phyloP scores from a whole-genome alignment of 2,113 vertebrate genomes.

The Pseudorhombus dupliciocellatus region DNA sequence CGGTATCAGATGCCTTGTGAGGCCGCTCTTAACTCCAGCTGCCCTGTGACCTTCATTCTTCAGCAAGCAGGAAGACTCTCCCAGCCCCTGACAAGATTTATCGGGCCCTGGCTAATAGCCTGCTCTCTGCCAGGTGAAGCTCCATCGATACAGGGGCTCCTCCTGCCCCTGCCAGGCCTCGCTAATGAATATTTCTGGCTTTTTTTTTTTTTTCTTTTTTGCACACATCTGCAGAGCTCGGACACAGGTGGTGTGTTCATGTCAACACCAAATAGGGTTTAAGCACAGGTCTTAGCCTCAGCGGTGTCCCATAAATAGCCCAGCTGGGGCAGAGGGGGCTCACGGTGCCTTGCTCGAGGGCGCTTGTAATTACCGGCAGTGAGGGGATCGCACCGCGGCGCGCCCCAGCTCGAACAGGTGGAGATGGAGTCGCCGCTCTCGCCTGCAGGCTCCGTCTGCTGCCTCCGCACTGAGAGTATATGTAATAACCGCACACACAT shows the following conservation, averaged over 20 bases:
- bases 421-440: conserved; percentile 35
- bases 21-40: conserved; percentile 75
- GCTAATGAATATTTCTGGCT: conserved; percentile 80
- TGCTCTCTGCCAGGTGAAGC: conserved; percentile 76
- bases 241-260: not conserved
- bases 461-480: conserved; percentile 45
- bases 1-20: conserved; percentile 64
- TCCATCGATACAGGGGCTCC: conserved; percentile 78
- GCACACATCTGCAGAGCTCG: conserved; percentile 11
- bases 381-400: not conserved
- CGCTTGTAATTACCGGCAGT: not conserved
- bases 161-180: conserved; percentile 59
- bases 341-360: conserved; percentile 39
- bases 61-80: conserved; percentile 64
- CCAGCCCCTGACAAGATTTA: conserved; percentile 82
- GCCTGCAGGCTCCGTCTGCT: conserved; percentile 48
- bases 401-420: conserved; percentile 27
- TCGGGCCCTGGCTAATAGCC: conserved; percentile 78
- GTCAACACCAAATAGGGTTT: not conserved
- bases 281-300: conserved; percentile 1
- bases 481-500: conserved; percentile 66
- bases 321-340: not conserved
- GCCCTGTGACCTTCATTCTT: conserved; percentile 83
- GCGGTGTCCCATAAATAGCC: conserved; percentile 7
- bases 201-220: too few species aligned